phyloP scores from a whole-genome alignment of 1,140 invertebrate genomes.

The Papilio dardanus region DNA sequence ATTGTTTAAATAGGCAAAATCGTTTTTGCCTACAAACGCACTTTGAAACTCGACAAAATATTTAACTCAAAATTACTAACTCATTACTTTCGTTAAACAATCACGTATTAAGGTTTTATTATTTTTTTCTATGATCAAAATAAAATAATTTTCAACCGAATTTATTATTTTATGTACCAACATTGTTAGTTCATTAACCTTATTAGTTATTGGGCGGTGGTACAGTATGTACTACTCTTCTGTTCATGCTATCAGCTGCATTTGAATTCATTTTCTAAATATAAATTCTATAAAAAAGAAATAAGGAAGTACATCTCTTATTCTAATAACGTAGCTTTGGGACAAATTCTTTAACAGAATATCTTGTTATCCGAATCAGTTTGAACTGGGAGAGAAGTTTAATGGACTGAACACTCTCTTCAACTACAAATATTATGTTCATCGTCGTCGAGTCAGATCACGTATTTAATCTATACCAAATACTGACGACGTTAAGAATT shows the following conservation, averaged over 20 bases:
- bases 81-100: not conserved
- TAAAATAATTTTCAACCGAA: not conserved
- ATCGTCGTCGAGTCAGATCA: not conserved
- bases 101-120: not conserved
- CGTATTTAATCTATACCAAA: constrained; percentile 20
- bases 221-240: too few species aligned
- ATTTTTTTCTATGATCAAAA: not conserved
- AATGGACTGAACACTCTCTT: constrained; percentile 15
- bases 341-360: not conserved
- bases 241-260: too few species aligned
- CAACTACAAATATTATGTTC: constrained; percentile 13
- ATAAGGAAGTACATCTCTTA: not conserved
- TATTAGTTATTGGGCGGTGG: too few species aligned
- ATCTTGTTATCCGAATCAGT: constrained; percentile 25
- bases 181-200: too few species aligned
- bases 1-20: constrained; percentile 24
- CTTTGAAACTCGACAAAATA: not conserved
- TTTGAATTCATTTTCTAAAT: not conserved
- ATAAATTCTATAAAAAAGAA: not conserved
- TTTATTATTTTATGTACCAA: too few species aligned
- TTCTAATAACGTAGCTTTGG: constrained; percentile 14
- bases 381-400: constrained; percentile 11
- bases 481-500: constrained; percentile 8
- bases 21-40: constrained; percentile 10
- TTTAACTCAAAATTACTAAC: not conserved